These are phyloP conservation scores for Drusus annulatus DNA, from an alignment of 1,140 invertebrate species.

Conservation along the genomic window DNA sequence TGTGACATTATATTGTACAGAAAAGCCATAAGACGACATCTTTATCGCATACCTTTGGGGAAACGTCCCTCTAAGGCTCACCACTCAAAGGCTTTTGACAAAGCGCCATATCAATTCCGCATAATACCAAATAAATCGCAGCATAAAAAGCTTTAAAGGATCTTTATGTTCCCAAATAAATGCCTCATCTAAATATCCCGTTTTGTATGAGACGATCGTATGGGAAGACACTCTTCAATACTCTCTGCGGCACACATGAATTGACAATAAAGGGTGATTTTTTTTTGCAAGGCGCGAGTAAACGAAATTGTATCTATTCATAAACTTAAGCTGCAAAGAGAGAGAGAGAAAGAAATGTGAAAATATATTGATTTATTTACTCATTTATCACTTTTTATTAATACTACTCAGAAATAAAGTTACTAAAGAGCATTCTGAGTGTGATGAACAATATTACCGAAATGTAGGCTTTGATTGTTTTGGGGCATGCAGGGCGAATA, in stretches of 20 bases:
- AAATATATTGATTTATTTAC: slow-evolving; percentile 9
- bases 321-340: slow-evolving; percentile 33
- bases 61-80: slow-evolving; percentile 40
- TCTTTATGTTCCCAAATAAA: slow-evolving; percentile 56
- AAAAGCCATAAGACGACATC: slow-evolving; percentile 49
- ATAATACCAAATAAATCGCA: slow-evolving; percentile 58
- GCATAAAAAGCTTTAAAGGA: slow-evolving; percentile 55
- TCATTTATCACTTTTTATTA: too few relatives aligned
- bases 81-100: slow-evolving; percentile 53
- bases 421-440: too few relatives aligned
- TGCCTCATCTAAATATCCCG: slow-evolving; percentile 55
- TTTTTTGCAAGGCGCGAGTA: slow-evolving; percentile 35
- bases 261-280: slow-evolving; percentile 48
- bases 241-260: slow-evolving; percentile 42
- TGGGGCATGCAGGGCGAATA: too few relatives aligned
- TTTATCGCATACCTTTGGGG: slow-evolving; percentile 51
- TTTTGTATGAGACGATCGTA: slow-evolving; percentile 38
- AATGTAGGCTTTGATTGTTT: too few relatives aligned
- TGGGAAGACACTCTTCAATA: slow-evolving; percentile 30
- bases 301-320: slow-evolving; percentile 43
- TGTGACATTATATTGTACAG: slow-evolving; percentile 48
- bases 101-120: slow-evolving; percentile 51
- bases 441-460: too few relatives aligned
- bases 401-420: too few relatives aligned
- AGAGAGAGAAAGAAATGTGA: slow-evolving; percentile 16